Conservation (phyloP, 2,888 invertebrate genomes). For the Lasioglossum villosulum region DNA sequence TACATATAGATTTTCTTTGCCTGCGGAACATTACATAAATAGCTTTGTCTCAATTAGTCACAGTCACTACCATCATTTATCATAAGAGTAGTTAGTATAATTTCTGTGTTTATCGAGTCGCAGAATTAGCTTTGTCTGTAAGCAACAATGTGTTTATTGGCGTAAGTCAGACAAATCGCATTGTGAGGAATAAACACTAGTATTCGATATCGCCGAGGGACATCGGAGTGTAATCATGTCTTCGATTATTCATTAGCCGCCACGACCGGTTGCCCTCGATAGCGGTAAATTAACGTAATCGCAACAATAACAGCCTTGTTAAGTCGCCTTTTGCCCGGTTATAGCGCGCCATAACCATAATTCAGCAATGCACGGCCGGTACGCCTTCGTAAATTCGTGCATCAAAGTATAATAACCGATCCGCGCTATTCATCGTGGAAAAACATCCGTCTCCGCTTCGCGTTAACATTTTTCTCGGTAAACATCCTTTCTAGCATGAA, state of each 20-base stretch:
- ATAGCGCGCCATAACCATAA: slow-evolving; percentile 45
- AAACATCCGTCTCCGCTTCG: slow-evolving; percentile 47
- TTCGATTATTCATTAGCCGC: slow-evolving; percentile 75
- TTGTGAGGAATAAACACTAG: slow-evolving; percentile 2
- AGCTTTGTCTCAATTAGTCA: not conserved
- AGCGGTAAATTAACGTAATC: slow-evolving; percentile 76
- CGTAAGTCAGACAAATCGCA: not conserved
- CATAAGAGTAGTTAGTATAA: not conserved
- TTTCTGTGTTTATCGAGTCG: not conserved
- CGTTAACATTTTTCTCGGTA: slow-evolving; percentile 30
- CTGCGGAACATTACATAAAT: not conserved
- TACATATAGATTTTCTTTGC: not conserved
- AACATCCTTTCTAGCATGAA: slow-evolving; percentile 12
- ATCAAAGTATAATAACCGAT: slow-evolving; percentile 72
- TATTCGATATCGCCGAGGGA: slow-evolving; percentile 16
- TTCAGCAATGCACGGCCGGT: slow-evolving; percentile 56
- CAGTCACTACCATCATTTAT: not conserved
- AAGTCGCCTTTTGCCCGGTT: slow-evolving; percentile 74
- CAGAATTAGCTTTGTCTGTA: not conserved
- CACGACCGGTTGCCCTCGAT: slow-evolving; percentile 69
- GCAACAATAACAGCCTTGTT: slow-evolving; percentile 79
- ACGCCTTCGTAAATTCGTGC: slow-evolving; percentile 66
- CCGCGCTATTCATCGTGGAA: slow-evolving; percentile 57
- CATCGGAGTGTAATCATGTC: slow-evolving; percentile 66
- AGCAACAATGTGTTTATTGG: not conserved